Percentiles rank a stretch among this genome's conserved stretches.
Evolutionary conservation across 2,113 vertebrate species (phyloP).

Genomic region (Chauna torquata): DNA sequence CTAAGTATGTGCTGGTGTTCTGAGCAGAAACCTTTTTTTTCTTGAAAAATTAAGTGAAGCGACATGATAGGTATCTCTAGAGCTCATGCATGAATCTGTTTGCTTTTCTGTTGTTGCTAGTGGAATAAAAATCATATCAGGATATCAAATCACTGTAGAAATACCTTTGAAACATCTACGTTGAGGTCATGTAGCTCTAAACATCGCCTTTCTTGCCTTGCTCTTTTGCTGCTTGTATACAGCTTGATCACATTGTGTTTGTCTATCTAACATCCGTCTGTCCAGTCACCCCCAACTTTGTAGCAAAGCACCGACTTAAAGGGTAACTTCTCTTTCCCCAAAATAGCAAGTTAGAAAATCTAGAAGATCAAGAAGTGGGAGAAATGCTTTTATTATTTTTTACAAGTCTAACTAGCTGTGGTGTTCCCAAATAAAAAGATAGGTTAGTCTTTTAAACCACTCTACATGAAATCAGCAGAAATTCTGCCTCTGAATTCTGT

Average conservation of each 20-base stretch:
- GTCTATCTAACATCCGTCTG: neutral
- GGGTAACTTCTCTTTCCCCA: neutral
- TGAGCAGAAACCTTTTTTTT: neutral
- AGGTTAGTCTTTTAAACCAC: neutral
- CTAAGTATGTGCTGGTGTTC: neutral
- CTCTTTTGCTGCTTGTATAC: neutral
- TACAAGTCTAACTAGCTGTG: neutral
- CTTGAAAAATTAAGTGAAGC: constrained; percentile 29
- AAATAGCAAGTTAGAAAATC: neutral
- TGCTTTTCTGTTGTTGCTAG: constrained; percentile 61
- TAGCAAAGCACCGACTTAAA: neutral
- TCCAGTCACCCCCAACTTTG: neutral
- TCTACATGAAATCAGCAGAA: neutral
- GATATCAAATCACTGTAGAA: constrained; percentile 54
- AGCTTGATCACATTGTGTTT: neutral
- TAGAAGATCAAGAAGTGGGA: neutral
- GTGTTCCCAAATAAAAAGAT: neutral
- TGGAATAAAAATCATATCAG: constrained; percentile 44
- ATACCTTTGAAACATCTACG: constrained; percentile 51
- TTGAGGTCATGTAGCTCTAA: constrained; percentile 57
- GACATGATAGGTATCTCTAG: constrained; percentile 37
- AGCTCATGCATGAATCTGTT: constrained; percentile 56
- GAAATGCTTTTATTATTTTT: constrained; percentile 30
- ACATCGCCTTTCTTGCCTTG: neutral
- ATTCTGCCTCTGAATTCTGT: neutral